These are phyloP conservation scores for Dendroctonus ponderosae DNA, from an alignment of 1,140 invertebrate genomes.

Conservation along the genomic window DNA sequence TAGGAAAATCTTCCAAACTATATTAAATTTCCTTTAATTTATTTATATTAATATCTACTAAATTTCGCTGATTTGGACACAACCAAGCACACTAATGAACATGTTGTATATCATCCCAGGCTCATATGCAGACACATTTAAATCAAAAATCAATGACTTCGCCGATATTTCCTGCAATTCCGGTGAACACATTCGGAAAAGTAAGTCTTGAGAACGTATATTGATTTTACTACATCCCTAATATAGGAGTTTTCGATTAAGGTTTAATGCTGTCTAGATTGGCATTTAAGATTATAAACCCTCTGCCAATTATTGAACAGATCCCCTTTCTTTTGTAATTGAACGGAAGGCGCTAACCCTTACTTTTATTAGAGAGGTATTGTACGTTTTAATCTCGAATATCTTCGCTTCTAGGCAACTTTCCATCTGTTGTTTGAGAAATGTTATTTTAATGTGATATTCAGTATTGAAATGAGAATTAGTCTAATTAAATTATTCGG, in stretches of 20 bases:
- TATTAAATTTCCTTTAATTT: too few species aligned
- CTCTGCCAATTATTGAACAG: slow-evolving; percentile 33
- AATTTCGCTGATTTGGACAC: too few species aligned
- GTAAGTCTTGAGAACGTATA: slow-evolving; percentile 24
- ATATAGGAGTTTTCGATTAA: slow-evolving; percentile 35
- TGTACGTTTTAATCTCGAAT: slow-evolving; percentile 12
- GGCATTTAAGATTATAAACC: slow-evolving; percentile 34
- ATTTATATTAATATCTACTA: too few species aligned
- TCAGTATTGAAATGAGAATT: too few species aligned
- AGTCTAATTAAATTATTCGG: too few species aligned
- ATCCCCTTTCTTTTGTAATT: slow-evolving; percentile 33
- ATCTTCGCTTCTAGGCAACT: background rate
- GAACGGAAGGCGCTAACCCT: slow-evolving; percentile 31
- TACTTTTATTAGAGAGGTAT: slow-evolving; percentile 27
- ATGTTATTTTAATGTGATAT: too few species aligned
- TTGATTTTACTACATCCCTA: slow-evolving; percentile 33
- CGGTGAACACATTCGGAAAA: slow-evolving; percentile 24
- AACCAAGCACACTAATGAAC: too few species aligned
- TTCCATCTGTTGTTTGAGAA: too few species aligned
- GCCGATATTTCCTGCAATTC: slow-evolving; percentile 1
- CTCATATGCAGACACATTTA: background rate
- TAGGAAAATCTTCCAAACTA: too few species aligned
- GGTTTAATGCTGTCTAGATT: slow-evolving; percentile 35
- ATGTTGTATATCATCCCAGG: background rate
- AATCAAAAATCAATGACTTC: background rate